Conservation (phyloP, 2,113 vertebrate species). For the Coryphaenoides rupestris region DNA sequence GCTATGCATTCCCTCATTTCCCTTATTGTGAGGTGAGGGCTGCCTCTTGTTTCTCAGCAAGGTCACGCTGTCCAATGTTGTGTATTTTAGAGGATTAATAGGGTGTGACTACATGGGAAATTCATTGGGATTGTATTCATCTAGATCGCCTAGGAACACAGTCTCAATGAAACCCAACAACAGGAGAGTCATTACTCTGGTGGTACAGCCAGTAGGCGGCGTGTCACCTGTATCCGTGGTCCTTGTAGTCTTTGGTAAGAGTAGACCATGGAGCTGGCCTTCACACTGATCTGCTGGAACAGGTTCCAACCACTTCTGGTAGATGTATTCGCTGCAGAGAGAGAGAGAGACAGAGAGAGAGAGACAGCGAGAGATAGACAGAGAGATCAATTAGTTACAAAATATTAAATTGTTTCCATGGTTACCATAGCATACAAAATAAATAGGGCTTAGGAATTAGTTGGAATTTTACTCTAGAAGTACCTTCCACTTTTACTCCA, state of each 20-base stretch:
- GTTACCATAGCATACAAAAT: neutral
- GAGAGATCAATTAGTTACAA: neutral
- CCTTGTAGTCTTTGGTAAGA: constrained; percentile 95
- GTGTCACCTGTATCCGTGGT: constrained; percentile 92
- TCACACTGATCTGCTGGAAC: constrained; percentile 98
- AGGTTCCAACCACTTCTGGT: constrained; percentile 98
- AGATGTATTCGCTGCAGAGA: constrained; percentile 92
- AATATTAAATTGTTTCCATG: too few species aligned
- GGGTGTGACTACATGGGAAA: too few species aligned
- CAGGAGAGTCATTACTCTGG: neutral
- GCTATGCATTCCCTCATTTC: too few species aligned
- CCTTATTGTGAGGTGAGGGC: too few species aligned
- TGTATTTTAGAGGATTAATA: too few species aligned
- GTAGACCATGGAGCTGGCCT: constrained; percentile 96
- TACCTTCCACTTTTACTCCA: too few species aligned
- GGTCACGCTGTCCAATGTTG: too few species aligned
- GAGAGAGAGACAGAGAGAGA: constrained; percentile 18
- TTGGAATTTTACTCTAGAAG: too few species aligned
- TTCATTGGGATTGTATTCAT: too few species aligned
- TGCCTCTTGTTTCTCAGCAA: too few species aligned
- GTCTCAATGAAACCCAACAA: too few species aligned
- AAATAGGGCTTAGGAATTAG: neutral
- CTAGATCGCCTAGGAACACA: too few species aligned
- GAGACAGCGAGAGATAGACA: constrained; percentile 23
- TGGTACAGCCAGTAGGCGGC: neutral